These are phyloP conservation scores for Trimorus sp. DNA, from an alignment of 2,888 invertebrate genomes.

Conservation along the genomic window DNA sequence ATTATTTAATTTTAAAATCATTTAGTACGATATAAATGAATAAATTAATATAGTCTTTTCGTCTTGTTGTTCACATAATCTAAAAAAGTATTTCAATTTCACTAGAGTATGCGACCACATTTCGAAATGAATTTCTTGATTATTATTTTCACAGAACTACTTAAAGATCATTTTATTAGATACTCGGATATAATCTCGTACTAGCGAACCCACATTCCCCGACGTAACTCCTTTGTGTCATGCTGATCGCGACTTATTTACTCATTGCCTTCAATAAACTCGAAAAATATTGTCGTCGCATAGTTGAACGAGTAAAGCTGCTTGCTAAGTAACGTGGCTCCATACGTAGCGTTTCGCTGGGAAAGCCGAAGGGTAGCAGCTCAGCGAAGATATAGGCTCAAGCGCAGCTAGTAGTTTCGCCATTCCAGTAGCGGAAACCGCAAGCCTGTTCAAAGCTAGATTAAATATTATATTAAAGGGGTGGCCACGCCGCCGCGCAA, in stretches of 20 bases:
- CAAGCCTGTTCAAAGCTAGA: slow-evolving; percentile 82
- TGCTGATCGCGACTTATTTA: slow-evolving; percentile 53
- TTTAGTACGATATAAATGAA: too few species aligned
- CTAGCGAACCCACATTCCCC: background rate
- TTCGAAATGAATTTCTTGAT: background rate
- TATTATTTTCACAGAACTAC: background rate
- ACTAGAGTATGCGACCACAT: too few species aligned
- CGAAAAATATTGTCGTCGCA: slow-evolving; percentile 63
- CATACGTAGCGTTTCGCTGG: slow-evolving; percentile 52
- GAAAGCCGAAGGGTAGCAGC: slow-evolving; percentile 66
- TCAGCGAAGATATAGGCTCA: slow-evolving; percentile 72
- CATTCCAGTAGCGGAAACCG: slow-evolving; percentile 80
- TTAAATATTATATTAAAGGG: slow-evolving; percentile 82
- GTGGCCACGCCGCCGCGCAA: slow-evolving; percentile 77
- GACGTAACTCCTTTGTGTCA: slow-evolving; percentile 26
- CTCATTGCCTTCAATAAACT: slow-evolving; percentile 62
- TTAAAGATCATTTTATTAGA: too few species aligned
- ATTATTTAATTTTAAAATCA: too few species aligned
- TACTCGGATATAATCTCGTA: too few species aligned
- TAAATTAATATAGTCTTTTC: too few species aligned
- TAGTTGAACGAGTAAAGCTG: slow-evolving; percentile 66
- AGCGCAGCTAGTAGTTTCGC: slow-evolving; percentile 72
- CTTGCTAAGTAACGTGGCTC: slow-evolving; percentile 55
- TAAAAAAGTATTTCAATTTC: too few species aligned
- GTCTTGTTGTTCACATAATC: too few species aligned